A percentile compares a stretch with the other conserved stretches of the same genome.
Conservation (phyloP, 2,797 vertebrate species). For the Cephalopachus bancanus region DNA sequence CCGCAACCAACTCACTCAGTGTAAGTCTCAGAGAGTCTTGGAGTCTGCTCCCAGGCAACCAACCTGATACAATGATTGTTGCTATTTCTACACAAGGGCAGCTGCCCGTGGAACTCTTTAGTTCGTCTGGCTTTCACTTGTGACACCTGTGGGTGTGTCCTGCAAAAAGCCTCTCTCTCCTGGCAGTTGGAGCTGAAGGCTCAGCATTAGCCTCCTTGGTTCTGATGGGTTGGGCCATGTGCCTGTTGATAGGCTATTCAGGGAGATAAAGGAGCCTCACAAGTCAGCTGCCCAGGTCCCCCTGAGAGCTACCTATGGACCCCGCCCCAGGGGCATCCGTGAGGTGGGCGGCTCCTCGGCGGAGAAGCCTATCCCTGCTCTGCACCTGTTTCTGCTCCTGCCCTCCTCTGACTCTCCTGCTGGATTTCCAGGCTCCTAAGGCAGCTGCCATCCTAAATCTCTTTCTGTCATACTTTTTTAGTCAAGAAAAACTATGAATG, state of each 20-base stretch:
- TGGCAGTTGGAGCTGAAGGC: neutral
- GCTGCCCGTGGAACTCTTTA: neutral
- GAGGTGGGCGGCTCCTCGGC: neutral
- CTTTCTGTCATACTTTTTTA: slow-evolving; percentile 55
- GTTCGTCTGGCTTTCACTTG: neutral
- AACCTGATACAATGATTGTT: neutral
- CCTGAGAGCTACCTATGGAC: neutral
- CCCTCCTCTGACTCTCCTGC: too few species aligned
- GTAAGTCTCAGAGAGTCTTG: neutral
- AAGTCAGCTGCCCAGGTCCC: neutral
- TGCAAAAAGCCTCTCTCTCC: neutral
- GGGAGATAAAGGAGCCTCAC: neutral
- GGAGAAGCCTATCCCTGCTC: neutral
- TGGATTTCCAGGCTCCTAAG: neutral
- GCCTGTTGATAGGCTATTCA: neutral
- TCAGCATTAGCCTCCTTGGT: neutral
- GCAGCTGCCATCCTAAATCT: neutral
- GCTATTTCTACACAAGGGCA: neutral
- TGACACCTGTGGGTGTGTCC: neutral
- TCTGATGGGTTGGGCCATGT: neutral
- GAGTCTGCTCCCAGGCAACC: neutral
- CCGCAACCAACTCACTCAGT: neutral
- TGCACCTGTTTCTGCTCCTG: neutral
- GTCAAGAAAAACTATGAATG: slow-evolving; percentile 73
- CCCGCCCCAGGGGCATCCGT: neutral